A percentile compares a stretch with the other conserved stretches of the same genome.
phyloP scores from a whole-genome alignment of 2,113 vertebrate species.

The Gulo gulo region DNA sequence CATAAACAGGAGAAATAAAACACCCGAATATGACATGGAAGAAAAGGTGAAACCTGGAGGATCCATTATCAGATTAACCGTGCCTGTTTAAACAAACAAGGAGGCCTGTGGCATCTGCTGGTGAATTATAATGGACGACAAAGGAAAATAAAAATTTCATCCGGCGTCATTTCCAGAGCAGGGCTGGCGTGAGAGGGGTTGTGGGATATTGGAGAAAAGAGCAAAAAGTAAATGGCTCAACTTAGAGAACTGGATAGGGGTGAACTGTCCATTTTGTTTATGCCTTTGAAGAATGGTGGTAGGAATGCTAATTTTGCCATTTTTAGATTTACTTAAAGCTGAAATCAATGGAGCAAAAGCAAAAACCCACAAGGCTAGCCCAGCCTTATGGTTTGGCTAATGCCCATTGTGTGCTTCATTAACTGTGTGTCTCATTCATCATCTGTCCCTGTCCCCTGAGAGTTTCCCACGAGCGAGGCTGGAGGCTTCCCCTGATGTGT shows the following conservation, averaged over 20 bases:
- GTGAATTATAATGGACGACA: not conserved
- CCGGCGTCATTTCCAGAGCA: constrained; percentile 19
- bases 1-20: constrained; percentile 50
- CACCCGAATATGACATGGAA: not conserved
- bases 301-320: constrained; percentile 72
- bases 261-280: constrained; percentile 23
- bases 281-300: constrained; percentile 24
- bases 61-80: constrained; percentile 63
- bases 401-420: constrained; percentile 43
- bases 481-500: not conserved
- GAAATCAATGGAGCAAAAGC: constrained; percentile 62
- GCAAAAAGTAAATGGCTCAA: not conserved
- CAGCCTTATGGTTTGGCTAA: constrained; percentile 37
- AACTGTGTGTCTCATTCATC: constrained; percentile 21
- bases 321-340: constrained; percentile 59
- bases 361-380: not conserved
- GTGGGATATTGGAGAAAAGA: not conserved
- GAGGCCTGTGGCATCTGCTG: constrained; percentile 32
- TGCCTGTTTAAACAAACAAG: constrained; percentile 48
- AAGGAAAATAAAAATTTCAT: constrained; percentile 40
- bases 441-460: not conserved
- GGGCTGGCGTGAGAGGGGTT: not conserved
- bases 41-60: not conserved
- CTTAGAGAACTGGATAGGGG: not conserved
- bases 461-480: not conserved